Percentiles rank a stretch among this genome's conserved stretches.
Conservation (phyloP, 2,888 invertebrate species). For the Pachydiplax longipennis region DNA sequence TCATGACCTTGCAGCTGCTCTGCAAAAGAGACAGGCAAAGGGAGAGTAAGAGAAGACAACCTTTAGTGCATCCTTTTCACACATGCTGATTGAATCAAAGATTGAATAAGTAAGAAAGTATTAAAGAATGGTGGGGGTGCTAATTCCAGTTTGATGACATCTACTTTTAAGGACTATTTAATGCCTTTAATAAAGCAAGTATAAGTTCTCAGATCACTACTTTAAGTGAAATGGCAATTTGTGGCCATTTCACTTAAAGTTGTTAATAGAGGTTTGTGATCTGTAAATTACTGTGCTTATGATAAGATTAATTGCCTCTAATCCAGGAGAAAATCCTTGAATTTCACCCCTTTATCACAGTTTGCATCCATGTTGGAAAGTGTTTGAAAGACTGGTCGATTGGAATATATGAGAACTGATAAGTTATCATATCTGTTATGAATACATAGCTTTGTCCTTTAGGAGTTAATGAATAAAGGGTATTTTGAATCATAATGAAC, state of each 20-base stretch:
- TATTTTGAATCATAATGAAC: slow-evolving; percentile 20
- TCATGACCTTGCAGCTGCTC: slow-evolving; percentile 83
- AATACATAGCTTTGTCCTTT: background rate
- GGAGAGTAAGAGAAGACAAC: slow-evolving; percentile 48
- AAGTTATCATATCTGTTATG: slow-evolving; percentile 36
- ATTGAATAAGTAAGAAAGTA: background rate
- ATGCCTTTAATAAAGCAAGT: slow-evolving; percentile 11
- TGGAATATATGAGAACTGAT: background rate
- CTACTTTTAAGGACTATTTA: background rate
- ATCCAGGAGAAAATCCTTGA: background rate
- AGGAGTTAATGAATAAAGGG: background rate
- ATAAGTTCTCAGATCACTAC: background rate
- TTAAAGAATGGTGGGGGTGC: background rate
- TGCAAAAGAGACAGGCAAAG: slow-evolving; percentile 82
- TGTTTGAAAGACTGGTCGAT: background rate
- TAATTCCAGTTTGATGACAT: slow-evolving; percentile 9
- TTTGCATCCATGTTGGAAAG: background rate
- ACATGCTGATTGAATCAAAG: background rate
- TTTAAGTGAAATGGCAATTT: background rate
- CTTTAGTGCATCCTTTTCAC: background rate
- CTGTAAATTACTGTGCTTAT: background rate
- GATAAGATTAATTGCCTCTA: background rate
- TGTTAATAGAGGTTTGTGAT: background rate
- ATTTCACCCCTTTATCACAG: background rate
- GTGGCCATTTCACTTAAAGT: background rate